Conservation (phyloP, 2,113 vertebrate genomes). For the Oncorhynchus clarkii region DNA sequence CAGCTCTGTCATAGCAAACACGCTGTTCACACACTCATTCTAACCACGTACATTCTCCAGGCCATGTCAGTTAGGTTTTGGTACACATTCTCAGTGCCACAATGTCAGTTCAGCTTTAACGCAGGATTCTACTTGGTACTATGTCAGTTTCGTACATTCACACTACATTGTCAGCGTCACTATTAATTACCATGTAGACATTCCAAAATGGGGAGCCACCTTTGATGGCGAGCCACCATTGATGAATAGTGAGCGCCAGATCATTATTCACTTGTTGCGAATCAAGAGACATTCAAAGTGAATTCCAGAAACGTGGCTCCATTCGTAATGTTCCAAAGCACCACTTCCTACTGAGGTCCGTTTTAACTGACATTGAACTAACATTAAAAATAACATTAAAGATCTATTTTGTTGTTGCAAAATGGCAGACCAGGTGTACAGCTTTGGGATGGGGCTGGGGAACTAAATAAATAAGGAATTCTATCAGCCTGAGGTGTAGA, state of each 20-base stretch:
- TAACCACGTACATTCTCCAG: neutral
- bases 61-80: conserved; percentile 12
- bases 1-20: neutral
- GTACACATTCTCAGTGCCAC: neutral
- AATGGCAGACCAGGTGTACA: neutral
- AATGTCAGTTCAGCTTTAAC: conserved; percentile 1
- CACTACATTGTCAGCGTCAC: neutral
- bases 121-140: neutral
- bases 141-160: neutral
- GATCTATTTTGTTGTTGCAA: neutral
- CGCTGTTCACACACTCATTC: neutral
- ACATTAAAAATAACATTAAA: neutral
- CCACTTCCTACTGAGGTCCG: neutral
- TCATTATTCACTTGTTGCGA: conserved; percentile 1
- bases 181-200: neutral
- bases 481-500: too few species aligned
- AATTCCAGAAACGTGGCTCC: neutral
- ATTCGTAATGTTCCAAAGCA: neutral
- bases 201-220: neutral
- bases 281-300: neutral
- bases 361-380: neutral
- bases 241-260: neutral
- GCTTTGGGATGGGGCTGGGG: neutral
- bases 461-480: too few species aligned
- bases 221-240: neutral